A percentile compares a stretch with the other conserved stretches of the same genome.
Evolutionary conservation across 1,140 invertebrate species (phyloP).

Genomic region (Plectrocnemia conspersa): DNA sequence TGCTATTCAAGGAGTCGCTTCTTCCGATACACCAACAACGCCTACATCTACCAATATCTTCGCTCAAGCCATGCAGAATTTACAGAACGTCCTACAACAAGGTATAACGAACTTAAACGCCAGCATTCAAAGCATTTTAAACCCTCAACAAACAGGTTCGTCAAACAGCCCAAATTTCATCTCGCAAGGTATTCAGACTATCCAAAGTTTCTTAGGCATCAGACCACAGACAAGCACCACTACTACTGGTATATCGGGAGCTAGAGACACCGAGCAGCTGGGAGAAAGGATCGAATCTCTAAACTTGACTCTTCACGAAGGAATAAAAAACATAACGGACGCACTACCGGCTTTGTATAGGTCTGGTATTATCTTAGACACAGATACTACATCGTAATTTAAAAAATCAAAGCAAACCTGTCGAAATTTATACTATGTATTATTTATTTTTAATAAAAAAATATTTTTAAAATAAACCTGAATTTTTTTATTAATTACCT

Average conservation of each 20-base stretch:
- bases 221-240: not conserved
- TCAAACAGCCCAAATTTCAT: slow-evolving; percentile 10
- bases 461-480: too few relatives aligned
- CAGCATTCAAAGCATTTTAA: slow-evolving; percentile 28
- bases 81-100: slow-evolving; percentile 12
- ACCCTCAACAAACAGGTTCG: slow-evolving; percentile 1
- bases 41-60: slow-evolving; percentile 9
- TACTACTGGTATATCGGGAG: not conserved
- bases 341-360: too few relatives aligned
- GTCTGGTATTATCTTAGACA: too few relatives aligned
- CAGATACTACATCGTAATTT: too few relatives aligned
- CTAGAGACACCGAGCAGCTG: slow-evolving; percentile 10
- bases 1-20: slow-evolving; percentile 16
- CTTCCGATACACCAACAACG: not conserved
- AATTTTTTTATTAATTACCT: too few relatives aligned
- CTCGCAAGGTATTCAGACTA: slow-evolving; percentile 12
- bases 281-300: slow-evolving; percentile 12
- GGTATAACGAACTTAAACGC: slow-evolving; percentile 24
- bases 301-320: slow-evolving; percentile 24
- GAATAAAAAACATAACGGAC: slow-evolving; percentile 24
- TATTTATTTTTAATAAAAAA: too few relatives aligned
- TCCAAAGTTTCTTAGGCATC: slow-evolving; percentile 12
- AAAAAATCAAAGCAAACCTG: too few relatives aligned
- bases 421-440: too few relatives aligned
- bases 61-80: slow-evolving; percentile 23